Conservation (phyloP, 2,113 vertebrate genomes). For the Esox niger region DNA sequence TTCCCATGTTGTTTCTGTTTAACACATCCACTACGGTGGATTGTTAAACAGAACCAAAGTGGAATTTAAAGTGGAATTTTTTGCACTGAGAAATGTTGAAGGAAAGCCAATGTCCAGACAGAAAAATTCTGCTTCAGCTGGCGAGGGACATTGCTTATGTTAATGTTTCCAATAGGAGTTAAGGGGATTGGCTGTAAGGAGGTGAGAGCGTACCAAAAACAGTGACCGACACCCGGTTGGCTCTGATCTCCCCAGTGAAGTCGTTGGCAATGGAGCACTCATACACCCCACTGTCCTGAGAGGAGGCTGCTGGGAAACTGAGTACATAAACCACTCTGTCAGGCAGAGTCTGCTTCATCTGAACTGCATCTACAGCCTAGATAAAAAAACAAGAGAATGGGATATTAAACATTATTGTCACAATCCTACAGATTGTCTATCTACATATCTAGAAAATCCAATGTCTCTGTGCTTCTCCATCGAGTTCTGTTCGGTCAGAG, state of each 20-base stretch:
- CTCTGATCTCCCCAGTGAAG: slow-evolving; percentile 69
- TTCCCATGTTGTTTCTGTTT: no score
- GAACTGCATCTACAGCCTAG: slow-evolving; percentile 62
- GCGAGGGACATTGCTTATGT: no score
- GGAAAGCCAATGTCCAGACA: no score
- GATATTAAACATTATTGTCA: background rate
- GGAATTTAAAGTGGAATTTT: no score
- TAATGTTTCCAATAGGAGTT: no score
- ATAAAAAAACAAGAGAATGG: slow-evolving; percentile 27
- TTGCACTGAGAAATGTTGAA: no score
- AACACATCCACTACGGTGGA: no score
- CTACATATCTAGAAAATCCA: background rate
- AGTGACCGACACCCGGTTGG: slow-evolving; percentile 74
- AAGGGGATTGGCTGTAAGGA: no score
- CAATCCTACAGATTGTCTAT: background rate
- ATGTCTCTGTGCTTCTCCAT: slow-evolving; percentile 27
- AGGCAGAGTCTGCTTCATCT: slow-evolving; percentile 43
- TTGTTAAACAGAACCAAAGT: no score
- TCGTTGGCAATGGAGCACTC: slow-evolving; percentile 81
- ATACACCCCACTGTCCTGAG: slow-evolving; percentile 86
- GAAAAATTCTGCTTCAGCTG: no score
- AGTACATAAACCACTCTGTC: slow-evolving; percentile 76
- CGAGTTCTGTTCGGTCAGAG: slow-evolving; percentile 10
- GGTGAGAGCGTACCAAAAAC: slow-evolving; percentile 76
- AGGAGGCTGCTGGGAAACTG: slow-evolving; percentile 76